Conservation (phyloP, 1,140 invertebrate genomes). For the Trypoxylus dichotomus region DNA sequence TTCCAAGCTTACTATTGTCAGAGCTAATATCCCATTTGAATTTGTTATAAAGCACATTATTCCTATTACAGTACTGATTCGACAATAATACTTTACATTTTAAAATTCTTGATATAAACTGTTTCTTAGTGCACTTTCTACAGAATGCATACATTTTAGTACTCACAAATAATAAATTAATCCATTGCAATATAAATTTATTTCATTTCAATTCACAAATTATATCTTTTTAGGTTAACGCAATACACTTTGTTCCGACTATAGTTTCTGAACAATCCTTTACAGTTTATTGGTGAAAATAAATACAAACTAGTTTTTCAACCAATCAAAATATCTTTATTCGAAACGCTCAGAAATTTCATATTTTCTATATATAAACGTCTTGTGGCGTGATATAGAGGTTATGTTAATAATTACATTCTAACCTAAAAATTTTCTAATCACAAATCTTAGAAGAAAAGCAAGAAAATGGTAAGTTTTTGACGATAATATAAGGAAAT, state of each 20-base stretch:
- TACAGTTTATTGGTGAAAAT: too few relatives aligned
- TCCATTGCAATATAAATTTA: neutral
- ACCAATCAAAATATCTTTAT: neutral
- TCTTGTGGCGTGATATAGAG: neutral
- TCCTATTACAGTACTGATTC: neutral
- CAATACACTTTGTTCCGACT: too few relatives aligned
- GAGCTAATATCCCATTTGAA: neutral
- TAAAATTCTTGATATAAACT: neutral
- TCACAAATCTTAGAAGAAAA: neutral
- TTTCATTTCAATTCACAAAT: too few relatives aligned
- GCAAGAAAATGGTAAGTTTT: neutral
- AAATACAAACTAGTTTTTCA: neutral
- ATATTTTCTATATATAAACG: neutral
- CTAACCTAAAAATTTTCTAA: neutral
- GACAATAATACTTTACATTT: neutral
- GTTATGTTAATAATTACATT: neutral
- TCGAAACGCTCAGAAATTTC: neutral
- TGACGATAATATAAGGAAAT: neutral
- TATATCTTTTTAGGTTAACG: too few relatives aligned
- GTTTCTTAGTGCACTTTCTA: neutral
- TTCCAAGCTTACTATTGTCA: neutral
- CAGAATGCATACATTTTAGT: neutral
- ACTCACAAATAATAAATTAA: neutral
- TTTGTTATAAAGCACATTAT: neutral
- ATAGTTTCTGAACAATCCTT: too few relatives aligned